Percentiles rank a stretch among this genome's conserved stretches.
Evolutionary conservation across 2,888 invertebrate genomes (phyloP).

Genomic region (Drosophila affinis): DNA sequence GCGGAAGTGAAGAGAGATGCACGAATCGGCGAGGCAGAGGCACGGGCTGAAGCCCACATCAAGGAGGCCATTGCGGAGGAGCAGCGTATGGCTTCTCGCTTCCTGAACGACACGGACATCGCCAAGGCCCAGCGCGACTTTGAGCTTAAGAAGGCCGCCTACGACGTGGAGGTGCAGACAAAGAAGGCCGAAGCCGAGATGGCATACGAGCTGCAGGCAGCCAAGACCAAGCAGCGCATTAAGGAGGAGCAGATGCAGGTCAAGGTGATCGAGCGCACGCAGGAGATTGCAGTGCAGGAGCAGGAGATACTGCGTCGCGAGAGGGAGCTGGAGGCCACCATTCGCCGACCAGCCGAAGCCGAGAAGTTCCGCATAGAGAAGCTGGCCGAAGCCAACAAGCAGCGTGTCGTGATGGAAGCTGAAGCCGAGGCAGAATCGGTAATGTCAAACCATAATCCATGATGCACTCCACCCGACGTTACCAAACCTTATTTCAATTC

Average conservation of each 20-base stretch:
- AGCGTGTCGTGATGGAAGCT: conserved; percentile 95
- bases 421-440: conserved; percentile 97
- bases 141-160: conserved; percentile 97
- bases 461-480: background rate
- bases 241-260: conserved; percentile 99
- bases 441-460: conserved; percentile 62
- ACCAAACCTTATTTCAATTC: background rate
- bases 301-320: conserved; percentile 97
- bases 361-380: conserved; percentile 96
- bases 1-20: conserved; percentile 98
- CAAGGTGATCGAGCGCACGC: conserved; percentile 94
- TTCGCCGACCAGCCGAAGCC: conserved; percentile 97
- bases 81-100: conserved; percentile 96
- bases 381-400: conserved; percentile 95
- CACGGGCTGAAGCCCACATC: conserved; percentile 91
- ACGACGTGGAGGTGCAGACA: conserved; percentile 98
- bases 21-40: conserved; percentile 98
- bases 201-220: conserved; percentile 96
- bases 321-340: conserved; percentile 95
- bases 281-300: conserved; percentile 97
- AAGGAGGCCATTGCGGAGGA: conserved; percentile 97
- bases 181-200: conserved; percentile 94
- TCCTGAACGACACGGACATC: conserved; percentile 97
- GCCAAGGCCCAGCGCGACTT: conserved; percentile 98
- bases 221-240: conserved; percentile 97